Evolutionary conservation across 2,888 invertebrate species (phyloP), one percentile per base, ranked within the genome.

Genomic region (Crocallis elinguaria): DNA sequence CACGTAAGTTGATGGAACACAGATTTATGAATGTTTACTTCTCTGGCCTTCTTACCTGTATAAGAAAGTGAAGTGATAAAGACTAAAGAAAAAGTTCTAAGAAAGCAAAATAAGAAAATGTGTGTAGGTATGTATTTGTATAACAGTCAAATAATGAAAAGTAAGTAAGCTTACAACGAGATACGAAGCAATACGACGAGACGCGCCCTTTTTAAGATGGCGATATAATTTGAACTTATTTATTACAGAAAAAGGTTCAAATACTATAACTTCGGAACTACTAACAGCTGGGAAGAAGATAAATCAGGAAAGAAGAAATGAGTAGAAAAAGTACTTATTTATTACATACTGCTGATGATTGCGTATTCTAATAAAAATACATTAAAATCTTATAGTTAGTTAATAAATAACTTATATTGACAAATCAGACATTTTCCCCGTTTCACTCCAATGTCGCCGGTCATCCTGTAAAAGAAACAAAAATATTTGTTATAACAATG

Each of bases 381-480:
- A 1, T 46, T 38, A 32, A 9, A 38, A 38, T 19, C 12, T 45
- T 46, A 38, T 30, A 5, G 1, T n/a, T 17, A 19, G 7, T 8
- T 30, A 19, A 41, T 49, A 49, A 35, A 39, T 49, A 49, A 19
- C 14, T 13, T 33, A 49, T 25, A 25, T n/a, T 1, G 9, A 25
- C n/a, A 3, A 14, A 19, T 35, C 32, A 25, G 17, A 25, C n/a
- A n/a, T 27, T 32, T 16, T 46, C 11, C 11, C 14, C n/a, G 25
- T 9, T 25, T n/a, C 7, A 3, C 16, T 27, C 11, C 17, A 27
- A 7, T 6, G 0, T 9, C 12, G 6, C 0, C 23, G 25, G 23
- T 46, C 32, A 46, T 3, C 13, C 46, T 46, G 46, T 7, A 46
- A 46, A 46, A n/a, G 35, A 46, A 32, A 11, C n/a, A n/a, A 25